Base-by-base conservation (phyloP, 2,888 invertebrate genomes). In the Toxonevra muliebris region DNA sequence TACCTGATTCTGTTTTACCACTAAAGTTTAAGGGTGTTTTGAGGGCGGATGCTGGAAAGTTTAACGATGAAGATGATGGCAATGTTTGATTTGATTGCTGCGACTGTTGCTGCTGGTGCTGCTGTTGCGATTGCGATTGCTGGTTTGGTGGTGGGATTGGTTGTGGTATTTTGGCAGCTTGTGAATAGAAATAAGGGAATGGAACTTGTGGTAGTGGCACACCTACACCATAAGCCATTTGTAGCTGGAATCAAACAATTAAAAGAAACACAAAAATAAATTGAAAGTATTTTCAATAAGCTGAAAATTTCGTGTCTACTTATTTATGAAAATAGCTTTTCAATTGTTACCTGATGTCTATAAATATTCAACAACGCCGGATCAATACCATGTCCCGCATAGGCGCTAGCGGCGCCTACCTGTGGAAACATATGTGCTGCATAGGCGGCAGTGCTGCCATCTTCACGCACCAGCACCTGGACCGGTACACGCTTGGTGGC, bases 401-500 rank as follows among this genome's bases (percentile, higher is more conserved):
- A 73, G 1, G 72, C 72, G 12, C 76, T 73, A 0, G 62, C 68
- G 8, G 75, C 76, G 20, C 76, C 76, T 10, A 65, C 41, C 8
- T 80, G 78, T 0, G 79, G 76, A 63, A 78, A 80, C 76, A 83
- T 78, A 57, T 82, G 84, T 0, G 83, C 81, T 15, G 60, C 59
- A 12, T 60, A 17, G 11, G 60, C 48, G 50, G 73, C 70, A 40
- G 76, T 72, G 65, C 77, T 82, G 60, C 83, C 84, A 71, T 94
- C 94, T 78, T 95, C 94, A 73, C 94, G 90, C 1, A 97, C 95
- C 64, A 97, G 85, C 0, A 97, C 95, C 85, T 96, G 95, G 0
- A 97, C 96, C 0, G 96, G 96, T 0, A 96, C 96, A 82, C 95
- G 91, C 75, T 95, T 90, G 0, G 93, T 93, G 75, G 90, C 91